Conservation (phyloP, 2,888 invertebrate genomes). For the Ptycholaimellus sp. region DNA sequence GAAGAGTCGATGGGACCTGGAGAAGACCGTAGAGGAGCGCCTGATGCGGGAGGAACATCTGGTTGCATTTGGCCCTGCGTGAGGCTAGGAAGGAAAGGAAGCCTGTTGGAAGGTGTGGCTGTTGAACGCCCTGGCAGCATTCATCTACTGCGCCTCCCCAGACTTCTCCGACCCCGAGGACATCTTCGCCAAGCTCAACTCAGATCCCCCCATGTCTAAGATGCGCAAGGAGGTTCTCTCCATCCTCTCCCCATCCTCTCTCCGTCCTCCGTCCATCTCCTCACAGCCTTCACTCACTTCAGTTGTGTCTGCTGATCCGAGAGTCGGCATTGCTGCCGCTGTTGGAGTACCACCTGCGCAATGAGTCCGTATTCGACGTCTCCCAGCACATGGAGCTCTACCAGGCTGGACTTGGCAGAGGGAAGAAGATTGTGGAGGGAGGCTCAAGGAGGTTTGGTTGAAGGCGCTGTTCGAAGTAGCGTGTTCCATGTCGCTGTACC, state of each 20-base stretch:
- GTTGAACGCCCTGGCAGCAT: conserved; percentile 17
- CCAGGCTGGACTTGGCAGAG: conserved; percentile 11
- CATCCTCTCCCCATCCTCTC: too few relatives aligned
- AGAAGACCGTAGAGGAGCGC: conserved; percentile 15
- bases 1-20: conserved; percentile 20
- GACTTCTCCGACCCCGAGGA: conserved; percentile 6
- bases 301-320: conserved; percentile 2
- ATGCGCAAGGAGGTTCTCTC: too few relatives aligned
- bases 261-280: too few relatives aligned
- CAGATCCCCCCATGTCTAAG: too few relatives aligned
- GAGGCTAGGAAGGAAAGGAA: too few relatives aligned
- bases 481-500: conserved; percentile 13
- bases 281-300: too few relatives aligned
- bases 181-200: conserved; percentile 7
- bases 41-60: conserved; percentile 20
- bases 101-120: conserved; percentile 22
- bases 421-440: neutral
- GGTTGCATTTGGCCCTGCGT: too few relatives aligned
- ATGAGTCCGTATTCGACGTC: conserved; percentile 23
- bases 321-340: conserved; percentile 13
- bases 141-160: conserved; percentile 10
- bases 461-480: conserved; percentile 19
- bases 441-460: neutral
- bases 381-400: conserved; percentile 23
- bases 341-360: conserved; percentile 20